Evolutionary conservation across 2,888 invertebrate genomes (phyloP), one percentile per base, ranked within the genome.

Genomic region (Odontocolon sp.): DNA sequence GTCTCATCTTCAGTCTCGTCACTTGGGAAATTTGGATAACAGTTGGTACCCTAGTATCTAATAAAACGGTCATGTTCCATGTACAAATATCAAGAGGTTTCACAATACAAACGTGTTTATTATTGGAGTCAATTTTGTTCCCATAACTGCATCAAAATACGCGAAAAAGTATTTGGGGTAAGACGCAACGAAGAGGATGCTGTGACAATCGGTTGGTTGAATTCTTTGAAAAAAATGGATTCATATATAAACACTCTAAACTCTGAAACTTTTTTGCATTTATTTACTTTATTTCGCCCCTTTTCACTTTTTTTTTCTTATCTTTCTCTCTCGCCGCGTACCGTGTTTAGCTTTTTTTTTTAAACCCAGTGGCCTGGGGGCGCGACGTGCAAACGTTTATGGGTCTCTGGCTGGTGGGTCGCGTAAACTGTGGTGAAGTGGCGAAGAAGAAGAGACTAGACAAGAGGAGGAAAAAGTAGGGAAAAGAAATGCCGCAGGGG

Each of bases 1-100:
- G 57, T 54, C 23, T n/a, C 66, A 45, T 52, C 50, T 63, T 56
- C 38, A 42, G 23, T 26, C 47, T 16, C 40, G 57, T 66, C 59
- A 47, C 70, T 63, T 2, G 47, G 63, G 57, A 74, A 67, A 77
- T 77, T 74, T 42, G 38, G 50, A 69, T 66, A 69, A 79, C 69
- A 16, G 50, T 21, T 8, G 31, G 6, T 6, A 21, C 52, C 33
- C 59, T 52, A 57, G 38, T 45, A 52, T 38, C 50, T 67, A 54
- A 52, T 64, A 11, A 47, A 64, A 52, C 45, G 47, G 45, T 50
- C 40, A 33, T 40, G 45, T 21, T 11, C 6, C 61, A 71, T 40
- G 36, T 26, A 42, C 26, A 14, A 63, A 68, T 50, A 26, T 26
- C 21, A 33, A 11, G 47, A 68, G 38, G 14, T 36, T 68, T 63